Evolutionary conservation across 64 coral and sea anemone species (phyloP).

Genomic region (Montipora sp.): DNA sequence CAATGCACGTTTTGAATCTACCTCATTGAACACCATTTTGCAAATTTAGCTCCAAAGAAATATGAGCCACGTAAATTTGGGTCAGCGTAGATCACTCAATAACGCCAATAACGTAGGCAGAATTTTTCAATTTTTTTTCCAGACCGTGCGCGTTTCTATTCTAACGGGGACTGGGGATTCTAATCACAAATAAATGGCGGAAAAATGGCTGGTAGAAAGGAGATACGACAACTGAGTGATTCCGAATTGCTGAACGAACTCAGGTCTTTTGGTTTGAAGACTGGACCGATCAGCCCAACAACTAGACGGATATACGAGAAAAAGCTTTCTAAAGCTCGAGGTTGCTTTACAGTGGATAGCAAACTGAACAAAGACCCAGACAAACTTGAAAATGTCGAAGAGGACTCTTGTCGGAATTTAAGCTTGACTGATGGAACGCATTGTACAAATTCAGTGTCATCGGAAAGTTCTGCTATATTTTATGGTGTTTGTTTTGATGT

Average conservation of each 20-base stretch:
- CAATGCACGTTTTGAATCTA: too few relatives aligned
- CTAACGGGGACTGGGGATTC: not conserved
- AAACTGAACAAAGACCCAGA: not conserved
- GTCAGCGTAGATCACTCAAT: too few relatives aligned
- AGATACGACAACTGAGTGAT: conserved; percentile 45
- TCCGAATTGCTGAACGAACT: conserved; percentile 76
- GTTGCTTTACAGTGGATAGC: not conserved
- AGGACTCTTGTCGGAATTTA: not conserved
- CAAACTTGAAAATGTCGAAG: not conserved
- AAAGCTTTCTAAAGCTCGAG: conserved; percentile 63
- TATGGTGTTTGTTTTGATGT: conserved; percentile 83
- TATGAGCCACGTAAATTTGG: too few relatives aligned
- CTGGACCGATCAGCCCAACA: conserved; percentile 71
- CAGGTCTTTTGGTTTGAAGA: conserved; percentile 51
- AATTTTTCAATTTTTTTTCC: too few relatives aligned
- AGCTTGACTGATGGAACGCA: not conserved
- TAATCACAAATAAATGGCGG: not conserved
- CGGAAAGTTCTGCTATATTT: conserved; percentile 45
- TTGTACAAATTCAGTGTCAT: not conserved
- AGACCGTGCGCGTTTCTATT: too few relatives aligned
- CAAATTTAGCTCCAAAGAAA: too few relatives aligned
- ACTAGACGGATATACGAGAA: conserved; percentile 83
- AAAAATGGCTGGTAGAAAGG: conserved; percentile 80
- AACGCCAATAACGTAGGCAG: too few relatives aligned
- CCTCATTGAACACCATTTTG: too few relatives aligned